phyloP scores from a whole-genome alignment of 2,797 vertebrate species.

The Sebastiscus tertius region DNA sequence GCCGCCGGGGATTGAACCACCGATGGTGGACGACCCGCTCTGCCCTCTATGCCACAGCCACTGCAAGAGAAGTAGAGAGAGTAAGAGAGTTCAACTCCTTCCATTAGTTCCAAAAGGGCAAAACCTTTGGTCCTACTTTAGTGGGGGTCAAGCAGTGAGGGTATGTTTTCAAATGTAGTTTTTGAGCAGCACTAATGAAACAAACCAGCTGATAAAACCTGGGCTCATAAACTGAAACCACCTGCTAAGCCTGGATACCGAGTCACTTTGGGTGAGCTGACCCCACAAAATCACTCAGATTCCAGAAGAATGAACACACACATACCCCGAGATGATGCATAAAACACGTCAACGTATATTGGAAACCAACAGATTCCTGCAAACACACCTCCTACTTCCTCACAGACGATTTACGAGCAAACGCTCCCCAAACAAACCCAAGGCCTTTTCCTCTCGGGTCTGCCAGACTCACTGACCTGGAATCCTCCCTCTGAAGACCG shows the following conservation, averaged over 20 bases:
- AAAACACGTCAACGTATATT: not conserved
- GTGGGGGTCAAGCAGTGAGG: too few relatives aligned
- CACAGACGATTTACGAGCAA: slow-evolving; percentile 16
- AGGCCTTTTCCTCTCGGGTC: not conserved
- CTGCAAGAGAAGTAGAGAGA: too few relatives aligned
- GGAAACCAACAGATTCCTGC: slow-evolving; percentile 1
- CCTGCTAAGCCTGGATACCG: not conserved
- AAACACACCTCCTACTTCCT: not conserved
- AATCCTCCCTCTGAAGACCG: not conserved
- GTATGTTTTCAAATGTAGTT: not conserved
- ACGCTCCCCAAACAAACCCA: not conserved
- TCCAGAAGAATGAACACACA: slow-evolving; percentile 1
- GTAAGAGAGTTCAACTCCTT: too few relatives aligned
- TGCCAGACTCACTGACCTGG: not conserved
- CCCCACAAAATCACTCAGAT: not conserved
- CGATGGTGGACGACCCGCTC: too few relatives aligned
- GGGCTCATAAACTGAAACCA: not conserved
- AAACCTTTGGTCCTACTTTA: too few relatives aligned
- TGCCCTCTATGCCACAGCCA: too few relatives aligned
- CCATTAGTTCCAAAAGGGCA: too few relatives aligned
- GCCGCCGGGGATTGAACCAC: too few relatives aligned
- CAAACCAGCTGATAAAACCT: not conserved
- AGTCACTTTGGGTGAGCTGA: not conserved
- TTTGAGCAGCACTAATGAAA: not conserved
- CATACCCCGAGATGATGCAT: not conserved